A percentile compares a stretch with the other conserved stretches of the same genome.
These are phyloP conservation scores for Tapera naevia DNA, from an alignment of 2,797 vertebrate species.

Conservation along the genomic window DNA sequence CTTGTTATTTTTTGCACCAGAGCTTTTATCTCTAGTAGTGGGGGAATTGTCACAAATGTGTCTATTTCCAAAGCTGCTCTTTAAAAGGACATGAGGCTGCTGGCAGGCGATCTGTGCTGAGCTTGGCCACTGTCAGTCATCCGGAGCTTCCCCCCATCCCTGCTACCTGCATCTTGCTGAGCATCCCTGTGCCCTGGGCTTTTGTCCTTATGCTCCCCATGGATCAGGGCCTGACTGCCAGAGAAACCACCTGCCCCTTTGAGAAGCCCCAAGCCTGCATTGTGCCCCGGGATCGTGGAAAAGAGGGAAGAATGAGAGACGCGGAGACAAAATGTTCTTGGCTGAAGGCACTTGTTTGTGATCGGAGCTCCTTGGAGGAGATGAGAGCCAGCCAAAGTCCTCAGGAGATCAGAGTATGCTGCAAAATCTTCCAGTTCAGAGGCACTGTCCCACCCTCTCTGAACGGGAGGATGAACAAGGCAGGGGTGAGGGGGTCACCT, in stretches of 20 bases:
- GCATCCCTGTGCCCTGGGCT: not conserved
- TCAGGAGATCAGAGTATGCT: not conserved
- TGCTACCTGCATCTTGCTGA: rapidly evolving
- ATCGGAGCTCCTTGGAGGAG: not conserved
- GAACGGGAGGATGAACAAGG: not conserved
- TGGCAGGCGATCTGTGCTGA: not conserved
- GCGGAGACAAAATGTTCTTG: constrained; percentile 8
- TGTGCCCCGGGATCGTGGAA: not conserved
- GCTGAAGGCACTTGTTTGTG: not conserved
- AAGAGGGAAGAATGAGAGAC: not conserved
- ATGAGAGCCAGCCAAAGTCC: not conserved
- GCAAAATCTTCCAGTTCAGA: not conserved
- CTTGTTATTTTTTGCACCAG: not conserved
- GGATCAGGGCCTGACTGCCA: rapidly evolving
- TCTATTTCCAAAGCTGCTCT: not conserved
- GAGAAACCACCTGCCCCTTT: not conserved
- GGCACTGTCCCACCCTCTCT: not conserved
- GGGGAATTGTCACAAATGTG: not conserved
- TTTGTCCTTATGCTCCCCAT: rapidly evolving
- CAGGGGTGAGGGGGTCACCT: not conserved
- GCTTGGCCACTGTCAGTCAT: not conserved
- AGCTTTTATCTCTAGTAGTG: not conserved
- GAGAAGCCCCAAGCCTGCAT: not conserved
- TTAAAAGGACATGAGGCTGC: not conserved
- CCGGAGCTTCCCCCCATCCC: too few species aligned